These are phyloP conservation scores for Atrina japonica DNA, from an alignment of 2,888 invertebrate species.

Conservation along the genomic window DNA sequence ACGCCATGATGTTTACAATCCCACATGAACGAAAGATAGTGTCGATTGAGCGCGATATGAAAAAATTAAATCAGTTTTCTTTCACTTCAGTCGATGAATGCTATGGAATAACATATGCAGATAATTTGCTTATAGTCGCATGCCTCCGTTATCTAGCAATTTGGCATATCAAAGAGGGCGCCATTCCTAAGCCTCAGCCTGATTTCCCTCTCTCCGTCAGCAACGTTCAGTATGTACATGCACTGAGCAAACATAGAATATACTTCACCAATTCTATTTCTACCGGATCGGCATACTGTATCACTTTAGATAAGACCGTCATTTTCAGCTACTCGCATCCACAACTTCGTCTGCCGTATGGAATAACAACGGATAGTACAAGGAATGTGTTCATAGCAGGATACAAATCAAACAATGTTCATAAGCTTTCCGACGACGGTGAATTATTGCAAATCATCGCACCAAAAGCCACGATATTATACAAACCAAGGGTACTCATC, in stretches of 20 bases:
- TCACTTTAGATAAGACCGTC: slow-evolving; percentile 5
- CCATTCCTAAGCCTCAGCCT: background rate
- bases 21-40: slow-evolving; percentile 10
- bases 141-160: slow-evolving; percentile 14
- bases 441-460: slow-evolving; percentile 13
- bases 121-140: slow-evolving; percentile 4
- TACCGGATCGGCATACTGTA: slow-evolving; percentile 1
- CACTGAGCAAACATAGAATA: background rate
- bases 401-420: slow-evolving; percentile 24
- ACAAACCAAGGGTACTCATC: slow-evolving; percentile 2
- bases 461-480: background rate
- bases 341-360: slow-evolving; percentile 1
- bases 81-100: background rate
- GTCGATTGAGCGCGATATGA: background rate
- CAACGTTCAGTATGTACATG: slow-evolving; percentile 17
- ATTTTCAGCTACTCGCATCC: slow-evolving; percentile 15
- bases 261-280: slow-evolving; percentile 5
- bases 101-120: slow-evolving; percentile 18
- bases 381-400: slow-evolving; percentile 19
- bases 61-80: background rate
- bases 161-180: slow-evolving; percentile 4
- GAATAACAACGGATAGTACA: slow-evolving; percentile 12
- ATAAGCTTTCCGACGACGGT: slow-evolving; percentile 16
- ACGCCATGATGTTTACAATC: slow-evolving; percentile 3
- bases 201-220: background rate